Conservation (phyloP, 2,888 invertebrate species). For the Bedellia somnulentella region DNA sequence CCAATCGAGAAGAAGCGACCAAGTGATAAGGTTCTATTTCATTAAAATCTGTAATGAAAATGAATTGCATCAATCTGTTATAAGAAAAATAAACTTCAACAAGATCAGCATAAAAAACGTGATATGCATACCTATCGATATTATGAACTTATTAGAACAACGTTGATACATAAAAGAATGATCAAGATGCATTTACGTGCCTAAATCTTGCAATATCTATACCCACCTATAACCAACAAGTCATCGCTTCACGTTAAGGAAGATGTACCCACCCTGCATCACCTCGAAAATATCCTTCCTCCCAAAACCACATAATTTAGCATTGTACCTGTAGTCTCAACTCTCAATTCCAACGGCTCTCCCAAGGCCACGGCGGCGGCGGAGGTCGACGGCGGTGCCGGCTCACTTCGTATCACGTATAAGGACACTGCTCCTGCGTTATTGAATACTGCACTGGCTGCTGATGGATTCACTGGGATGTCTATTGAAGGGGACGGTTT, state of each 20-base stretch:
- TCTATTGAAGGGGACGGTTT: background rate
- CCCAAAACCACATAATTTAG: background rate
- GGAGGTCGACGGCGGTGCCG: slow-evolving; percentile 15
- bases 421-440: slow-evolving; percentile 24
- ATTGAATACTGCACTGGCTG: slow-evolving; percentile 40
- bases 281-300: background rate
- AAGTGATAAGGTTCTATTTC: slow-evolving; percentile 79
- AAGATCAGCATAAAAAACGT: no score
- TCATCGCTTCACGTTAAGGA: no score
- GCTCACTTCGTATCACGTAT: slow-evolving; percentile 36
- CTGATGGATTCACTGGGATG: slow-evolving; percentile 17
- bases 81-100: background rate
- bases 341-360: slow-evolving; percentile 36
- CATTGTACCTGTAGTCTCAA: slow-evolving; percentile 33
- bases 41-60: slow-evolving; percentile 24
- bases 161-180: no score
- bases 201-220: no score
- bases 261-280: no score
- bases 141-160: no score
- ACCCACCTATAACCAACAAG: no score
- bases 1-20: slow-evolving; percentile 75
- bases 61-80: background rate
- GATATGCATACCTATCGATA: no score
- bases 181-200: no score
- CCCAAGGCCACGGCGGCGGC: slow-evolving; percentile 34